phyloP scores from a whole-genome alignment of 2,888 invertebrate genomes.

The Volucella bombylans region DNA sequence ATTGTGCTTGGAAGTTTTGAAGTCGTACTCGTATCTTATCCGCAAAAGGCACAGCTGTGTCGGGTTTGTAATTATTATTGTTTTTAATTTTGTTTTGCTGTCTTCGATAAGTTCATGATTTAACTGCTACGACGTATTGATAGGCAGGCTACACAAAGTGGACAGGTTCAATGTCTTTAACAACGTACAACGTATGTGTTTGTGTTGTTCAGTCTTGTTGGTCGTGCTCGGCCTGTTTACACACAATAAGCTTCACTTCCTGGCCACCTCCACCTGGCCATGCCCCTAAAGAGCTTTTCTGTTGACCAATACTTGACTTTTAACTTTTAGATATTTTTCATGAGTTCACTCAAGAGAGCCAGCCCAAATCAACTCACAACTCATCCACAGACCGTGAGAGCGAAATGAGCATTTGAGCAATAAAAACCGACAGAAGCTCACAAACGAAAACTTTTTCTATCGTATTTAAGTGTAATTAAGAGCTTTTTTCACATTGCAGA shows the following conservation, averaged over 20 bases:
- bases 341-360: conserved; percentile 49
- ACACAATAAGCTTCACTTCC: conserved; percentile 20
- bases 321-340: neutral
- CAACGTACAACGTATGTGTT: neutral
- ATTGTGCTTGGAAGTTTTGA: neutral
- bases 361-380: neutral
- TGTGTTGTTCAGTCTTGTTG: conserved; percentile 27
- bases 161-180: conserved; percentile 58
- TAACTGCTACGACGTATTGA: conserved; percentile 4
- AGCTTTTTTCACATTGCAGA: conserved; percentile 56
- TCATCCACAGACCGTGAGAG: neutral
- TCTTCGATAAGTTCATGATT: conserved; percentile 25
- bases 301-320: neutral
- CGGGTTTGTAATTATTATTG: conserved; percentile 24
- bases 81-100: neutral
- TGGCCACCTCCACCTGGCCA: conserved; percentile 57
- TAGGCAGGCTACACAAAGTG: neutral
- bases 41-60: conserved; percentile 21
- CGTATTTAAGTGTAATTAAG: conserved; percentile 24
- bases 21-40: conserved; percentile 9
- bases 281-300: conserved; percentile 32
- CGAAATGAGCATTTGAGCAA: neutral
- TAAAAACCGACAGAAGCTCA: conserved; percentile 3
- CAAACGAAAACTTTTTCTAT: conserved; percentile 1
- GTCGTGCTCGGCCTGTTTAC: conserved; percentile 22